Base-by-base conservation (phyloP, 1,140 invertebrate species). In the Caenorhabditis briggsae region DNA sequence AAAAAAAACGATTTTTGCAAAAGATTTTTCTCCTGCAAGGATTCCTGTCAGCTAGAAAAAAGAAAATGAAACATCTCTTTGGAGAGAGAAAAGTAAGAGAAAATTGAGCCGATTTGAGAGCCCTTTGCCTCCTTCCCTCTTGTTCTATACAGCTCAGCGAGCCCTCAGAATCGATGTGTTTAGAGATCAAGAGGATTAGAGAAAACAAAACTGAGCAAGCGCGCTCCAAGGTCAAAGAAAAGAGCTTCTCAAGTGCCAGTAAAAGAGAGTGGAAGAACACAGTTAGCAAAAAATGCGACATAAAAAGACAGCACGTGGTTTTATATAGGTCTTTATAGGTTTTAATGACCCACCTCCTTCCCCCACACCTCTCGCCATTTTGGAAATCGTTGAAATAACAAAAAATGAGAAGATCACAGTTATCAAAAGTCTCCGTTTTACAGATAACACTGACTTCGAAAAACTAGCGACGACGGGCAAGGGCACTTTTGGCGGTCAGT, bases 361-460 rank as follows among this genome's bases (percentile, higher is more conserved):
- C 18, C 33, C 11, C 50, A 5, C 0, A 5, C 0, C 9, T 78
- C 46, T 50, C n/a, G n/a, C 41, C 20, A 7, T 12, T 46, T 16
- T 46, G 20, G 46, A 78, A 48, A 50, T 78, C 70, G 70, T 78
- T 78, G 70, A 78, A 78, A 78, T 50, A 78, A 43, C 70, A 23
- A 50, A 46, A 20, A 61, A 25, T 58, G 20, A 78, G 33, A 53
- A 78, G 46, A 78, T 78, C 70, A 78, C 33, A 33, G 33, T 23
- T 53, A n/a, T 18, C 33, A 43, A 78, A 50, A 78, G 23, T 50
- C 50, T 78, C 70, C 50, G 46, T 78, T 78, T 78, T 78, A 50
- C 70, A 78, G 70, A 78, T 50, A 78, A 48, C 7, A 41, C 64
- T 16, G 33, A n/a, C 64, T 64, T 20, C 59, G 33, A 64, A 70